These are phyloP conservation scores for Trachymyrmex cornetzi DNA, from an alignment of 1,140 invertebrate species.

Conservation along the genomic window DNA sequence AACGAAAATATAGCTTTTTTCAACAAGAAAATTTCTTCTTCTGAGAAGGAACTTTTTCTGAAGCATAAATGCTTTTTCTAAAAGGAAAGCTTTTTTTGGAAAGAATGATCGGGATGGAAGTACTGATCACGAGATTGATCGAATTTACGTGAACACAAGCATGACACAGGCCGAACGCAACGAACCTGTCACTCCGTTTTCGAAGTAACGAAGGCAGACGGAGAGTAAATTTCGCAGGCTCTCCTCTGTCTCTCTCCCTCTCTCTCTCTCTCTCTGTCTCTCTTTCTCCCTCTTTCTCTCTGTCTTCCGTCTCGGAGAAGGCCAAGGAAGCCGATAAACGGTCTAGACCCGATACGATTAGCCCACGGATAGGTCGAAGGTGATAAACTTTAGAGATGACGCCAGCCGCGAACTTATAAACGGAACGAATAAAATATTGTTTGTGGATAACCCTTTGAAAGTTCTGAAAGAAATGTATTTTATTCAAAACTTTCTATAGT, in stretches of 20 bases:
- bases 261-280: neutral
- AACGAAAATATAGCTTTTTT: neutral
- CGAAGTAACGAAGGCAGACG: constrained; percentile 52
- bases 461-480: neutral
- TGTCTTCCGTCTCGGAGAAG: constrained; percentile 35
- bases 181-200: constrained; percentile 48
- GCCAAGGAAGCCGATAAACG: constrained; percentile 68
- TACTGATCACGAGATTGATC: constrained; percentile 50
- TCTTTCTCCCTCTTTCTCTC: neutral
- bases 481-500: neutral
- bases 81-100: constrained; percentile 4
- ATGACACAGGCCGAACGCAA: constrained; percentile 39
- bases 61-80: neutral
- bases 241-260: neutral
- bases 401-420: constrained; percentile 40
- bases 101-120: constrained; percentile 22
- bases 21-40: neutral
- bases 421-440: constrained; percentile 16
- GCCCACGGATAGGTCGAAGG: constrained; percentile 57
- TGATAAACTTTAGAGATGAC: constrained; percentile 70
- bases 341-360: constrained; percentile 71
- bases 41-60: neutral
- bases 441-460: neutral
- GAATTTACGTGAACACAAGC: constrained; percentile 33
- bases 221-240: constrained; percentile 29